These are phyloP conservation scores for Grammomys surdaster DNA, from an alignment of 2,113 vertebrate species.

Conservation along the genomic window DNA sequence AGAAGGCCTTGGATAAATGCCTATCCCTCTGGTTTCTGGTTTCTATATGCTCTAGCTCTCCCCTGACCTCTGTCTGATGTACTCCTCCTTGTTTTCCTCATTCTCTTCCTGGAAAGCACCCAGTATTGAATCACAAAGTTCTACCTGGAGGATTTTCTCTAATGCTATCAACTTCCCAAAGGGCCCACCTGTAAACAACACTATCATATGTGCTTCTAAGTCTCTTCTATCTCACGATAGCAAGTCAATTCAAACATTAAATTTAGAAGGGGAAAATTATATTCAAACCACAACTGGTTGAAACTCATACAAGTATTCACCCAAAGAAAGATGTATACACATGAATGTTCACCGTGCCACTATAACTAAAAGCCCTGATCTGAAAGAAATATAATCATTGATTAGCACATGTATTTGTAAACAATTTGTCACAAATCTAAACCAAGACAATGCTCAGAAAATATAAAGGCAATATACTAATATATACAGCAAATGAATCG, in stretches of 20 bases:
- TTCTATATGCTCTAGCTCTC: neutral
- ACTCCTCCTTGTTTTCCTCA: neutral
- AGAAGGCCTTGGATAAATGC: neutral
- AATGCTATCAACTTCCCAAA: neutral
- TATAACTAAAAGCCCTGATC: neutral
- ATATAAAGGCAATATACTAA: slow-evolving; percentile 30
- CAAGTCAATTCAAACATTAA: neutral
- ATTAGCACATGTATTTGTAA: neutral
- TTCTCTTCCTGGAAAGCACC: neutral
- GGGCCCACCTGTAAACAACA: neutral
- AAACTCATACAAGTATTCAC: neutral
- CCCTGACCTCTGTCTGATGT: neutral
- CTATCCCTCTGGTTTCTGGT: neutral
- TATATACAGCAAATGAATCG: neutral
- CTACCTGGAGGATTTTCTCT: neutral
- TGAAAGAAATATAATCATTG: neutral
- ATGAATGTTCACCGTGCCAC: neutral
- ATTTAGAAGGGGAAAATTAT: neutral
- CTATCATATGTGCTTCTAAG: neutral
- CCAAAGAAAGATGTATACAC: neutral
- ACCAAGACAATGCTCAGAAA: neutral
- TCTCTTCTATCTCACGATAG: neutral
- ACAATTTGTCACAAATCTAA: neutral
- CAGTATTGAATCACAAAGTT: neutral
- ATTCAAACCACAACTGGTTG: neutral